A percentile compares a stretch with the other conserved stretches of the same genome.
phyloP scores from a whole-genome alignment of 37 sponge, comb jelly and placozoan species.

The Halisarca cf. caerulea region DNA sequence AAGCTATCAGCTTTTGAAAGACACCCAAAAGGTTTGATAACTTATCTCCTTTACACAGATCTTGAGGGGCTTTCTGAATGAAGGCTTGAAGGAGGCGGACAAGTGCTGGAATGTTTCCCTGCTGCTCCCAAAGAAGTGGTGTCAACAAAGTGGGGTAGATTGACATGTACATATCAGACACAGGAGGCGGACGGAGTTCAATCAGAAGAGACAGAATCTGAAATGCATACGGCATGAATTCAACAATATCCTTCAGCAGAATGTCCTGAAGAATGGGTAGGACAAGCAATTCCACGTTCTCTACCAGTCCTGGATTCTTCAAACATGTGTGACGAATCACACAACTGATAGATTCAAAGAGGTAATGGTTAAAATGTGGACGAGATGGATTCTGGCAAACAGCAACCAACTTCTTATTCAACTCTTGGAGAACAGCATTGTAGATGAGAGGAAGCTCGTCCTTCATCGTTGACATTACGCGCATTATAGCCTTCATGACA shows the following conservation, averaged over 20 bases:
- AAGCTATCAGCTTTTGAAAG: conserved; percentile 98
- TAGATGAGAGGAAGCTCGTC: conserved; percentile 57
- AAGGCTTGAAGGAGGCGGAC: conserved; percentile 94
- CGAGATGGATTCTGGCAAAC: conserved; percentile 94
- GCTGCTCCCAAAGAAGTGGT: conserved; percentile 94
- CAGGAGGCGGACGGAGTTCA: conserved; percentile 88
- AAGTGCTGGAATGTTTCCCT: conserved; percentile 93
- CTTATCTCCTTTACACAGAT: conserved; percentile 48
- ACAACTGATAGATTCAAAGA: conserved; percentile 96
- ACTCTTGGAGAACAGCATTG: conserved; percentile 69
- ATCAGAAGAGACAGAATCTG: conserved; percentile 94
- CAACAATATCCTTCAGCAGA: conserved; percentile 80
- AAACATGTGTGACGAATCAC: conserved; percentile 72
- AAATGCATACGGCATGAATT: conserved; percentile 96
- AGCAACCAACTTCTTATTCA: conserved; percentile 68
- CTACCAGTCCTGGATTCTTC: conserved; percentile 34
- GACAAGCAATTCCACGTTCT: conserved; percentile 72
- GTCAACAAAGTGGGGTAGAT: conserved; percentile 88
- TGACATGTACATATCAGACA: conserved; percentile 83
- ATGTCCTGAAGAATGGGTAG: conserved; percentile 92
- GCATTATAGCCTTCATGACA: conserved; percentile 90
- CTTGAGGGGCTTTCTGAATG: conserved; percentile 66
- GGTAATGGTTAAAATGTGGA: conserved; percentile 99
- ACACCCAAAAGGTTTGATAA: conserved; percentile 73
- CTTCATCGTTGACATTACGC: conserved; percentile 68